A percentile compares a stretch with the other conserved stretches of the same genome.
These are phyloP conservation scores for Emydocephalus ijimae DNA, from an alignment of 2,113 vertebrate genomes.

Conservation along the genomic window DNA sequence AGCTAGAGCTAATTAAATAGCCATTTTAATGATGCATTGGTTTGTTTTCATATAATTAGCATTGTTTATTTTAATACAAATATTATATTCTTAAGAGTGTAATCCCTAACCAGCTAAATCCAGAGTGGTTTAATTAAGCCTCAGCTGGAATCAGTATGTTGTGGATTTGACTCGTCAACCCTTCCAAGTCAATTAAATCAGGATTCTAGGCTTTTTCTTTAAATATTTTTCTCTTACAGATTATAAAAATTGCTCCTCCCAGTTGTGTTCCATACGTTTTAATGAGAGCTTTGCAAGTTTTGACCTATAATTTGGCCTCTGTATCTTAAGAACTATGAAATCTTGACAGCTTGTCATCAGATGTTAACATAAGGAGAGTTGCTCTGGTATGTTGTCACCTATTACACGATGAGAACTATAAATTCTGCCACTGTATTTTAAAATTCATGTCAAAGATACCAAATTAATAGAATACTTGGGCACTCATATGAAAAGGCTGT, in stretches of 20 bases:
- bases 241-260: background rate
- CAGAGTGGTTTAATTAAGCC: background rate
- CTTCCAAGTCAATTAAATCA: background rate
- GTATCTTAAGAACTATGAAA: slow-evolving; percentile 14
- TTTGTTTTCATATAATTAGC: background rate
- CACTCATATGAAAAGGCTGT: background rate
- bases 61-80: background rate
- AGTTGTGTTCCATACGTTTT: slow-evolving; percentile 10
- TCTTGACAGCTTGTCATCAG: slow-evolving; percentile 10
- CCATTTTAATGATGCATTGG: background rate
- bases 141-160: background rate
- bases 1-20: background rate
- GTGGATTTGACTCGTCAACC: background rate
- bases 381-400: background rate
- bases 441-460: slow-evolving; percentile 24
- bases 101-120: background rate
- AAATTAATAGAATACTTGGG: slow-evolving; percentile 8
- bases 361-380: slow-evolving; percentile 11
- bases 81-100: background rate
- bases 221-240: slow-evolving; percentile 3
- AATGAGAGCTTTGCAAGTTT: background rate
- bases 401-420: slow-evolving; percentile 8
- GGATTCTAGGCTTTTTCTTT: background rate
- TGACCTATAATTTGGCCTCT: slow-evolving; percentile 14
- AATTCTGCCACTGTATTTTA: slow-evolving; percentile 11